Percentiles rank a stretch among this genome's conserved stretches.
These are phyloP conservation scores for Oreocharis arfaki DNA, from an alignment of 2,113 vertebrate species.

Conservation along the genomic window DNA sequence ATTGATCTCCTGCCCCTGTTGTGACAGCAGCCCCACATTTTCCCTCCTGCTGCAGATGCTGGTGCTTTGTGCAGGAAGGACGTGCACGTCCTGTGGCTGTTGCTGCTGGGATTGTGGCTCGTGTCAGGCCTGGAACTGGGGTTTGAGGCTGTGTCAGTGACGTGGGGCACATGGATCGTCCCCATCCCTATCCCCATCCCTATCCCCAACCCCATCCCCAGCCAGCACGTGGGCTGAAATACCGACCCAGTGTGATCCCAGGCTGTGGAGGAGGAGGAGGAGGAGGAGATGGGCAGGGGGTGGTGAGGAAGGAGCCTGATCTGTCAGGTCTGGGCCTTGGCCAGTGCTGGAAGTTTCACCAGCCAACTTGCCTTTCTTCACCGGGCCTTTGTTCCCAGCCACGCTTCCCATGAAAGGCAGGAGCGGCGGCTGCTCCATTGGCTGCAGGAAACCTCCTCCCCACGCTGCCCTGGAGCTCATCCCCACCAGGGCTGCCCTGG, in stretches of 20 bases:
- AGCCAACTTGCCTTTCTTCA: background rate
- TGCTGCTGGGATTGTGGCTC: background rate
- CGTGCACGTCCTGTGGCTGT: accelerated
- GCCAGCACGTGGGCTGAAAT: accelerated
- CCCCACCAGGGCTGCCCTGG: background rate
- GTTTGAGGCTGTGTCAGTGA: background rate
- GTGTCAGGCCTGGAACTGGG: background rate
- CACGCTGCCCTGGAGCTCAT: background rate
- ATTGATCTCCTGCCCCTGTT: background rate
- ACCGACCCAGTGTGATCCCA: accelerated
- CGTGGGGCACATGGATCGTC: accelerated
- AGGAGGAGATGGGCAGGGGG: background rate
- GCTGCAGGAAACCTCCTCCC: slow-evolving; percentile 22
- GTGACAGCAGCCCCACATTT: background rate
- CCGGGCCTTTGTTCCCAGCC: slow-evolving; percentile 12
- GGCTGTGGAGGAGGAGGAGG: background rate
- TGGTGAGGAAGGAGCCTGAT: background rate
- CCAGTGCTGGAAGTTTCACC: background rate
- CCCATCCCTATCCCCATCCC: background rate
- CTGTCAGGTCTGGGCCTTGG: background rate
- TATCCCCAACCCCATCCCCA: background rate
- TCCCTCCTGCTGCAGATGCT: background rate
- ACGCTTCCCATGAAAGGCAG: background rate
- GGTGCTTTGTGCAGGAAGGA: background rate
- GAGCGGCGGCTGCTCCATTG: background rate